Percentiles rank a stretch among this genome's conserved stretches.
Evolutionary conservation across 1,140 invertebrate species (phyloP).

Genomic region (Heliconius nattereri): DNA sequence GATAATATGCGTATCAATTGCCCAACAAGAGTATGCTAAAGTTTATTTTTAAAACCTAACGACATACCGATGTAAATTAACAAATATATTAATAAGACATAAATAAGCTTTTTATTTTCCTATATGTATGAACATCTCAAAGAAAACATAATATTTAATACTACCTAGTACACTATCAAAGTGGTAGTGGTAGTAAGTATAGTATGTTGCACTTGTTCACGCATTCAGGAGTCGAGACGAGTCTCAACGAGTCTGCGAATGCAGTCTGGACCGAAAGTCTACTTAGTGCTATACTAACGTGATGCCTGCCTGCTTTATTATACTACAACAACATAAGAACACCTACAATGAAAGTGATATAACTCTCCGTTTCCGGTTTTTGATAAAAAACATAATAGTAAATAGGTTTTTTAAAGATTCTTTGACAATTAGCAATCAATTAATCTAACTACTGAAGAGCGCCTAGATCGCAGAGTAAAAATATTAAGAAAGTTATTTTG

Average conservation of each 20-base stretch:
- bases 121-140: not conserved
- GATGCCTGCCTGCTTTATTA: not conserved
- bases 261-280: constrained; percentile 12
- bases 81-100: not conserved
- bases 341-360: not conserved
- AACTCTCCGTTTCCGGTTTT: not conserved
- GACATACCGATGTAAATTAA: not conserved
- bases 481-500: no score
- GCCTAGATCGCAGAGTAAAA: no score
- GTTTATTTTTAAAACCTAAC: not conserved
- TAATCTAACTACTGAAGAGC: no score
- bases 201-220: not conserved
- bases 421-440: no score
- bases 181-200: not conserved
- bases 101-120: not conserved
- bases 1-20: no score
- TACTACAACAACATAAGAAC: not conserved
- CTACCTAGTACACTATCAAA: not conserved
- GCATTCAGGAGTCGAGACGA: constrained; percentile 14
- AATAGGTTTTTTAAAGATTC: no score
- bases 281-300: not conserved
- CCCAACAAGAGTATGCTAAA: no score
- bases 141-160: not conserved
- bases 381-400: no score
- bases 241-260: constrained; percentile 18